Base-by-base conservation (phyloP, 2,797 vertebrate species). In the Sebastes minor region DNA sequence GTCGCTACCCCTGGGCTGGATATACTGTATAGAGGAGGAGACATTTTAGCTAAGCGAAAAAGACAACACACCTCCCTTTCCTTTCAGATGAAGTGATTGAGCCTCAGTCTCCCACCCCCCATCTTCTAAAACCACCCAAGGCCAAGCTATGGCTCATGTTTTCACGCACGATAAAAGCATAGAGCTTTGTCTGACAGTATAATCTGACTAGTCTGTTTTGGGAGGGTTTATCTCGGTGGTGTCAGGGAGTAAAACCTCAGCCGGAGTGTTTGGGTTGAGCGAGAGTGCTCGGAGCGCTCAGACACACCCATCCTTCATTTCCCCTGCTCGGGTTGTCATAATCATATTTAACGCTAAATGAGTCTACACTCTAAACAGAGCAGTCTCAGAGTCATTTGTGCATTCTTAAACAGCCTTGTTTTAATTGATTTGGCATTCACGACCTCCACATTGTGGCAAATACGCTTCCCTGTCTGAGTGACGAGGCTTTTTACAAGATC, bases 381-480 rank as follows among this genome's bases (percentile, higher is more conserved):
- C 93, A 74, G 80, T 86, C 85, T 69, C 80, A 38, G 69, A 90
- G 87, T 88, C 81, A 81, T 92, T 89, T 88, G 86, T 84, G 78
- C 86, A 38, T 91, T 90, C 73, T 88, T 85, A 86, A 94, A 92
- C 86, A 90, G 85, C 56, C 82, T 81, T 80, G 66, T 89, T 92
- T 89, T 88, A 94, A 93, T 94, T 92, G 91, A 93, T 94, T 93
- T 93, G 93, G 88, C 92, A 88, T 90, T 92, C 86, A 57, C 70
- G 68, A 90, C 92, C 89, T 85, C 71, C 79, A 60, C 87, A 84
- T 93, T 76, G 89, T 86, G 84, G 83, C 81, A 85, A 90, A 93
- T 64, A 76, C 74, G 82, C 88, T 73, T 83, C 77, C 76, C 71
- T 82, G 86, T 89, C 81, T 90, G 78, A 83, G 83, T 89, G 87